phyloP scores from a whole-genome alignment of 2,113 vertebrate genomes.

The Cyanistes caeruleus region DNA sequence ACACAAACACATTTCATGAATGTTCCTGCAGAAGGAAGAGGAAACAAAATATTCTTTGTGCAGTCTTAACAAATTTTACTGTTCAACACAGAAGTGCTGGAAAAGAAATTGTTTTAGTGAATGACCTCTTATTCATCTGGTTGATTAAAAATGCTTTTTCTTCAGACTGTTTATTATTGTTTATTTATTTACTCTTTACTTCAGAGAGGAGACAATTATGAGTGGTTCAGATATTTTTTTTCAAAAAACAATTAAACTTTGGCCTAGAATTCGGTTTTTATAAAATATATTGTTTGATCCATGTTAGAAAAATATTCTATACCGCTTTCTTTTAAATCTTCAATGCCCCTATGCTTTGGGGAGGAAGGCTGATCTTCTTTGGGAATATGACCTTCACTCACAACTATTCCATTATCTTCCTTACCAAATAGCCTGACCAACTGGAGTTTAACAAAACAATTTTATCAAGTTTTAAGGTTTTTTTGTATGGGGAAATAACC shows the following conservation, averaged over 20 bases:
- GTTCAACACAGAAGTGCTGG: background rate
- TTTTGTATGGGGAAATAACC: fast-evolving
- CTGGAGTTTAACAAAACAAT: background rate
- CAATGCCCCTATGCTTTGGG: background rate
- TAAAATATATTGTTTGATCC: background rate
- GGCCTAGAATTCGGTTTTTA: background rate
- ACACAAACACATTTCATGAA: background rate
- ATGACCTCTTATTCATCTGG: background rate
- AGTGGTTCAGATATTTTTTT: background rate
- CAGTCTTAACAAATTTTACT: background rate
- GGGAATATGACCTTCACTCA: background rate
- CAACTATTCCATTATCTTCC: background rate
- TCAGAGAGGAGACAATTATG: background rate
- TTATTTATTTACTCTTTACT: background rate
- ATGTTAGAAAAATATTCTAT: background rate
- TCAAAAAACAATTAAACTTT: background rate
- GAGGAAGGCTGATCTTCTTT: background rate
- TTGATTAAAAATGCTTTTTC: background rate
- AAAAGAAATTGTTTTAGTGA: background rate
- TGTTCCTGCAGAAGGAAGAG: background rate
- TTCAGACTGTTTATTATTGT: background rate
- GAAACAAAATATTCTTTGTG: background rate
- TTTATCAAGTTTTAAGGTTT: background rate
- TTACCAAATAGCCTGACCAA: background rate
- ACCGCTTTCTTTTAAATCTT: background rate